Base-by-base conservation (phyloP, 2,888 invertebrate genomes). In the Folsomia candida region DNA sequence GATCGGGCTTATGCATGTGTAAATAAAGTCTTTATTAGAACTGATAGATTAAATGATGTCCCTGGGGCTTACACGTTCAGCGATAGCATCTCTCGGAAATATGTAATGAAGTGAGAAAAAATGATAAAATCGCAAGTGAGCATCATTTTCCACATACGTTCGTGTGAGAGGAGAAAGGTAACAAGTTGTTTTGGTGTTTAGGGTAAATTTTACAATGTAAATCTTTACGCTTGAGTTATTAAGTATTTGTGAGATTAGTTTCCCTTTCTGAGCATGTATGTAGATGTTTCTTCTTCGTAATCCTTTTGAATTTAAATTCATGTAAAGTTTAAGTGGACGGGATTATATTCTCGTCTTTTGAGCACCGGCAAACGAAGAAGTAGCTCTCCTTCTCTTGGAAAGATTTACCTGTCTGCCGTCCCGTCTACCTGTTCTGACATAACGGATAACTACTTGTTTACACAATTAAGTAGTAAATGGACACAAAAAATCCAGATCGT, bases 41-140 rank as follows among this genome's bases (percentile, higher is more conserved):
- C 25, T 4, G 47, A 47, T 47, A 20, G 26, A 60, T 60, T 60
- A 9, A 60, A 60, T 60, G 60, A 60, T 60, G 26, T 60, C 60
- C 60, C 60, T 60, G 60, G 60, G 60, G 60, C 26, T 47, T n/a
- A 11, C 57, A 20, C 20, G 20, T 20, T 57, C 57, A 20, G 6
- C 60, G 60, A 60, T 60, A 60, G 9, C 9, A 60, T 60, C 60
- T 60, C n/a, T 60, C 24, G 26, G 6, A 25, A 20, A 25, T 6
- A 60, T 27, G 60, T 60, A 60, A 60, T 60, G 60, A 60, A 60
- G 60, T 60, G 60, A 60, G 60, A 60, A 27, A 60, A 60, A 20
- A 60, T 60, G 60, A 60, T 60, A 60, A 60, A 60, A 60, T 60
- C 60, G 60, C 60, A 25, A 60, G 26, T 24, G 9, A 47, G 18